Conservation (phyloP, 1,140 invertebrate genomes). For the Lithobius niger region DNA sequence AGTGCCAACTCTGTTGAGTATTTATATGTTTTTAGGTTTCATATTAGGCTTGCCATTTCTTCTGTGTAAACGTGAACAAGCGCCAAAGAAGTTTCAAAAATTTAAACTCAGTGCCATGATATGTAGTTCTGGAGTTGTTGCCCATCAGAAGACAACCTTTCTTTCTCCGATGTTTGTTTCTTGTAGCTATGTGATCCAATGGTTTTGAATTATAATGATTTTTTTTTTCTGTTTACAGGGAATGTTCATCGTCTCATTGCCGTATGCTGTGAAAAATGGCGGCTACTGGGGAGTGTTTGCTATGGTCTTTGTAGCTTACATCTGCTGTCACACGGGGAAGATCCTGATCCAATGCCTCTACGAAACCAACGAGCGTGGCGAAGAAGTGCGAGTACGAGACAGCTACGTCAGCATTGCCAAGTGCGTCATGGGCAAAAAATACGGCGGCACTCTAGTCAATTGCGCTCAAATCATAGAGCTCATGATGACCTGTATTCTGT, state of each 20-base stretch:
- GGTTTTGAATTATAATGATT: too few relatives aligned
- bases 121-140: too few relatives aligned
- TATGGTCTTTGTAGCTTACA: conserved; percentile 93
- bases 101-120: too few relatives aligned
- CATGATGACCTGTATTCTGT: conserved; percentile 98
- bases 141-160: too few relatives aligned
- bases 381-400: conserved; percentile 62
- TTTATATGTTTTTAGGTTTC: too few relatives aligned
- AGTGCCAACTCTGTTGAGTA: too few relatives aligned
- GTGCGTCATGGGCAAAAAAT: conserved; percentile 74
- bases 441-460: conserved; percentile 78
- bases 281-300: conserved; percentile 98
- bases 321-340: conserved; percentile 98
- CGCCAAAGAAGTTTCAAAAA: too few relatives aligned
- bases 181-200: too few relatives aligned
- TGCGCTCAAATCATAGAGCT: conserved; percentile 97
- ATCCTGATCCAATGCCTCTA: conserved; percentile 95
- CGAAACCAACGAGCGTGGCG: conserved; percentile 47
- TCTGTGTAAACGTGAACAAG: too few relatives aligned
- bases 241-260: conserved; percentile 98
- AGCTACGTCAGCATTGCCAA: conserved; percentile 94
- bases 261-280: conserved; percentile 92
- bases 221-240: conserved; percentile 50
- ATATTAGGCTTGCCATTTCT: too few relatives aligned
- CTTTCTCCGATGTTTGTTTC: too few relatives aligned